phyloP scores from a whole-genome alignment of 2,888 invertebrate genomes.

The Lasioglossum figueresi region DNA sequence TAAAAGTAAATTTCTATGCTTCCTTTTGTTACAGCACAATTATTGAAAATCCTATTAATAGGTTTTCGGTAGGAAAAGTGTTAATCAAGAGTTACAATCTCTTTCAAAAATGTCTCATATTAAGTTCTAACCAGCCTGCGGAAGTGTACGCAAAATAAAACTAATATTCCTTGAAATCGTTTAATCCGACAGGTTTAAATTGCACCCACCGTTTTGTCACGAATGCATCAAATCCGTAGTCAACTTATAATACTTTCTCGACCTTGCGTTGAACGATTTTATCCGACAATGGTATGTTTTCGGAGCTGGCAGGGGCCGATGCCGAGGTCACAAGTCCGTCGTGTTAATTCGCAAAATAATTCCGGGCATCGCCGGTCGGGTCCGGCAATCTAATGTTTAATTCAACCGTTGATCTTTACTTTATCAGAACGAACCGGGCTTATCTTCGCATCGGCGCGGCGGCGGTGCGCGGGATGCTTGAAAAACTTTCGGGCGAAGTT shows the following conservation, averaged over 20 bases:
- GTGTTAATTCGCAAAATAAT: conserved; percentile 59
- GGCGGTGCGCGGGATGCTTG: conserved; percentile 60
- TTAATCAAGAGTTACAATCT: too few relatives aligned
- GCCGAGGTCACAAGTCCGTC: background rate
- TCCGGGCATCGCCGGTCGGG: conserved; percentile 24
- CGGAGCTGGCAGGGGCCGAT: background rate
- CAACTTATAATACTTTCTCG: background rate
- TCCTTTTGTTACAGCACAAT: too few relatives aligned
- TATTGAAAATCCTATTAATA: too few relatives aligned
- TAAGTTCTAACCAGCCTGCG: too few relatives aligned
- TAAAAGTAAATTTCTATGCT: too few relatives aligned
- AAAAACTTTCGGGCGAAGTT: conserved; percentile 69
- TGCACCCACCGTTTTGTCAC: too few relatives aligned
- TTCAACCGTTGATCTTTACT: conserved; percentile 71
- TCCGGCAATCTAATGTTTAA: conserved; percentile 66
- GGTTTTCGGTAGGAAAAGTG: too few relatives aligned
- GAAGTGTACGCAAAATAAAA: too few relatives aligned
- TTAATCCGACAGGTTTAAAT: too few relatives aligned
- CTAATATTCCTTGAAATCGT: too few relatives aligned
- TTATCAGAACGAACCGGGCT: conserved; percentile 69
- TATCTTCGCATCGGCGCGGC: conserved; percentile 55
- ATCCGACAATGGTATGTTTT: background rate
- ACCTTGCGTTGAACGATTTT: background rate
- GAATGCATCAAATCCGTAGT: too few relatives aligned
- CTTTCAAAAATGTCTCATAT: too few relatives aligned